Conservation (phyloP, 2,888 invertebrate genomes). For the Coremacera marginata region DNA sequence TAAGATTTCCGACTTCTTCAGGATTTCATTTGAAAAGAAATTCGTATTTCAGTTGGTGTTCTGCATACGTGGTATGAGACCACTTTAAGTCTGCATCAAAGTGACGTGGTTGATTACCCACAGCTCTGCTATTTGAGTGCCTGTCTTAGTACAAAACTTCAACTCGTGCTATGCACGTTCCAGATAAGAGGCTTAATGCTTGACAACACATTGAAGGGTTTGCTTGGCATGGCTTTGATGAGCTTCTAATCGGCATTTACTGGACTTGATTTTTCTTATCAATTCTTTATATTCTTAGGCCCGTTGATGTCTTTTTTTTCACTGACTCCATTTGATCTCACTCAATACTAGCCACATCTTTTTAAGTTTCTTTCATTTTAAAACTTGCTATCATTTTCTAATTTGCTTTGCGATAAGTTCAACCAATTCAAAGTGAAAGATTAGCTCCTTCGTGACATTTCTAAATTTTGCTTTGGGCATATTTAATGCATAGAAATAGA, state of each 20-base stretch:
- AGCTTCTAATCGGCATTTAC: not conserved
- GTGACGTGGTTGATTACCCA: too few species aligned
- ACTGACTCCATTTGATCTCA: not conserved
- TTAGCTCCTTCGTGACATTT: not conserved
- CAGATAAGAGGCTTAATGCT: conserved; percentile 44
- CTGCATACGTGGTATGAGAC: too few species aligned
- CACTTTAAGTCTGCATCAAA: too few species aligned
- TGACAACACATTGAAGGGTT: conserved; percentile 15
- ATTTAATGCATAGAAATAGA: too few species aligned
- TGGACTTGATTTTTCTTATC: not conserved
- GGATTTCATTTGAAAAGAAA: too few species aligned
- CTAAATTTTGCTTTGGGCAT: not conserved
- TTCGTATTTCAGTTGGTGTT: too few species aligned
- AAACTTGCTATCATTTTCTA: not conserved
- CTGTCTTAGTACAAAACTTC: not conserved
- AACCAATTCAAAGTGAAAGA: not conserved
- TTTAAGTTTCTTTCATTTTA: not conserved
- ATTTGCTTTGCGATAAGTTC: not conserved
- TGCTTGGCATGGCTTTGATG: not conserved
- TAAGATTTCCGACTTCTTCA: too few species aligned
- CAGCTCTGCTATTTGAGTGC: not conserved
- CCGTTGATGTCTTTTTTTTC: not conserved
- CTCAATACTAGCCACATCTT: not conserved
- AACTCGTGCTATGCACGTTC: conserved; percentile 45
- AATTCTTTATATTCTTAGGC: not conserved